A percentile compares a stretch with the other conserved stretches of the same genome.
Evolutionary conservation across 2,888 invertebrate species (phyloP).

Genomic region (Unio delphinus): DNA sequence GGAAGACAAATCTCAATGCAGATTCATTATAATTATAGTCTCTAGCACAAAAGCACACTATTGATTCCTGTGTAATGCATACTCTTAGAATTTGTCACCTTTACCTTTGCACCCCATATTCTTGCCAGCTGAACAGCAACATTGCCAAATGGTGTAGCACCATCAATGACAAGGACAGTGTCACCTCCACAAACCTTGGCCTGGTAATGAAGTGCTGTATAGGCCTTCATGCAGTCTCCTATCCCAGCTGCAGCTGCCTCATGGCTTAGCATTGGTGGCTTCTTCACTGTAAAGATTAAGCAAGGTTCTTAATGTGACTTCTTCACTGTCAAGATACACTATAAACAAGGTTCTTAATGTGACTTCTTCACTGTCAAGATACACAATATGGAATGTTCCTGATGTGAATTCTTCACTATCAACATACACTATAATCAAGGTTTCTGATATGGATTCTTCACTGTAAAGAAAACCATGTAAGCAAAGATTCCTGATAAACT

Average conservation of each 20-base stretch:
- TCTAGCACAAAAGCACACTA: too few relatives aligned
- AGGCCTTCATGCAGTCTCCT: conserved; percentile 72
- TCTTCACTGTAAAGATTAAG: conserved; percentile 63
- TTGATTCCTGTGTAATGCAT: background rate
- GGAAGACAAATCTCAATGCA: too few relatives aligned
- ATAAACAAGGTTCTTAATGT: too few relatives aligned
- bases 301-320: background rate
- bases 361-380: too few relatives aligned
- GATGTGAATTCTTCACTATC: too few relatives aligned
- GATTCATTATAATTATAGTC: too few relatives aligned
- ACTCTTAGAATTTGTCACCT: background rate
- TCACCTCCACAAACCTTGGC: conserved; percentile 71
- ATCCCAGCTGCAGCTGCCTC: conserved; percentile 72
- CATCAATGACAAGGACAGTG: conserved; percentile 72
- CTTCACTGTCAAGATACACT: too few relatives aligned
- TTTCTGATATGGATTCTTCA: too few relatives aligned
- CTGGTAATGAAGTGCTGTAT: conserved; percentile 73
- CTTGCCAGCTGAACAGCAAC: conserved; percentile 71
- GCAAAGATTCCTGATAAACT: too few relatives aligned
- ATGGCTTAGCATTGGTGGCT: conserved; percentile 70
- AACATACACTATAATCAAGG: too few relatives aligned
- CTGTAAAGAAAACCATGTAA: too few relatives aligned
- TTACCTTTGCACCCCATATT: conserved; percentile 73
- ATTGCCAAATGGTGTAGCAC: conserved; percentile 71
- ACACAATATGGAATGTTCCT: too few relatives aligned